A percentile compares a stretch with the other conserved stretches of the same genome.
phyloP scores from a whole-genome alignment of 2,113 vertebrate species.

The Cathartes aura region DNA sequence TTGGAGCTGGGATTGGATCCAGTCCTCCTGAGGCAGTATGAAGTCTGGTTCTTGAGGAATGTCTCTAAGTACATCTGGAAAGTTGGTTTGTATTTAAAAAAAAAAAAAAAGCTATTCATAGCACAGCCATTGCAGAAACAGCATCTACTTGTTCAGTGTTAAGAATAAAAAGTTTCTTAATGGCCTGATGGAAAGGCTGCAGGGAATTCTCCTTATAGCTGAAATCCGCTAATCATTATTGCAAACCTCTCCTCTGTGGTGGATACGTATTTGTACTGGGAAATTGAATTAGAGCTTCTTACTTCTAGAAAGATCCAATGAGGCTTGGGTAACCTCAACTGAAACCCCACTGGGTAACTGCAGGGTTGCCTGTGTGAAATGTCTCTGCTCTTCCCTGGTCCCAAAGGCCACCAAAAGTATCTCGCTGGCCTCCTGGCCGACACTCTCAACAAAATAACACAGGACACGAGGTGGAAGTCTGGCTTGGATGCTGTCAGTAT shows the following conservation, averaged over 20 bases:
- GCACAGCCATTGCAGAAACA: background rate
- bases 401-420: background rate
- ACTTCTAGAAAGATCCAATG: background rate
- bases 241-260: background rate
- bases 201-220: background rate
- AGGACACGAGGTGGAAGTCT: background rate
- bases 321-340: background rate
- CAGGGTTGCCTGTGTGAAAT: background rate
- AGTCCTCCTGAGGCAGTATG: background rate
- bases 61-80: background rate
- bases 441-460: background rate
- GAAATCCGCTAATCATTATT: background rate
- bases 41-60: background rate
- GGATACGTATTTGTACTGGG: background rate
- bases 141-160: background rate
- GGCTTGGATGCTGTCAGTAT: background rate
- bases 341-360: background rate
- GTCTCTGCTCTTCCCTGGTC: background rate
- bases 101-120: background rate
- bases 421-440: rapidly evolving
- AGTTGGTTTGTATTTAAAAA: background rate
- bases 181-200: background rate
- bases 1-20: background rate
- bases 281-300: background rate
- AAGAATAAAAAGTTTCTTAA: background rate